Conservation (phyloP, 1,140 invertebrate genomes). For the Lutraria rhynchaena region DNA sequence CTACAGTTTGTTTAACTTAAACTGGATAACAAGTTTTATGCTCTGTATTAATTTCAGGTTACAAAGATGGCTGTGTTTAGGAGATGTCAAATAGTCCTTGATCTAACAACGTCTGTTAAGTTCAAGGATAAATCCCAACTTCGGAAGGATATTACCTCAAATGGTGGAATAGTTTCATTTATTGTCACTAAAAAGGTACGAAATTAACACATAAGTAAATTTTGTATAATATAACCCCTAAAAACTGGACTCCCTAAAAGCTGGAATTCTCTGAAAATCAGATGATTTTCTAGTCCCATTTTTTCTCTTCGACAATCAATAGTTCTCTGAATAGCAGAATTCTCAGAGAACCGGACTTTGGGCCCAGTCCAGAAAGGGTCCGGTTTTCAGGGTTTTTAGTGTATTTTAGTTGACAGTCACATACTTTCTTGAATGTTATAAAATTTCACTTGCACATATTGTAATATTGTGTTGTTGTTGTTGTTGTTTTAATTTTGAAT, state of each 20-base stretch:
- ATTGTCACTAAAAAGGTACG: conserved; percentile 76
- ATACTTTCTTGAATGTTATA: background rate
- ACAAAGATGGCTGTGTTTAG: conserved; percentile 62
- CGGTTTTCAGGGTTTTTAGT: no score
- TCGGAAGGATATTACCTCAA: conserved; percentile 69
- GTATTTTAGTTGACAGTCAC: no score
- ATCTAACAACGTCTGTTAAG: conserved; percentile 64
- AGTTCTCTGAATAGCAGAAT: no score
- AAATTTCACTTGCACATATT: background rate
- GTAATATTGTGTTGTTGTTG: background rate
- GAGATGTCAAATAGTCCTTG: conserved; percentile 68
- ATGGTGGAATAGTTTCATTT: conserved; percentile 74
- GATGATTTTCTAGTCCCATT: no score
- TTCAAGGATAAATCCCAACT: conserved; percentile 72
- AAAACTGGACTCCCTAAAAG: no score
- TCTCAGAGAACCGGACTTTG: no score
- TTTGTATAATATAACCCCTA: background rate
- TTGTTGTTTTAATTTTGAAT: background rate
- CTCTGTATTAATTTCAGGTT: no score
- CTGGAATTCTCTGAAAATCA: no score
- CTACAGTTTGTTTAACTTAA: no score
- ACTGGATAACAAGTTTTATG: no score
- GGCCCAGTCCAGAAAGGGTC: no score
- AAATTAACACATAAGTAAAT: background rate
- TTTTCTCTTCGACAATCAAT: no score